Evolutionary conservation across 2,797 vertebrate genomes (phyloP), one percentile per base, ranked within the genome.

Genomic region (Simalia tracyae): DNA sequence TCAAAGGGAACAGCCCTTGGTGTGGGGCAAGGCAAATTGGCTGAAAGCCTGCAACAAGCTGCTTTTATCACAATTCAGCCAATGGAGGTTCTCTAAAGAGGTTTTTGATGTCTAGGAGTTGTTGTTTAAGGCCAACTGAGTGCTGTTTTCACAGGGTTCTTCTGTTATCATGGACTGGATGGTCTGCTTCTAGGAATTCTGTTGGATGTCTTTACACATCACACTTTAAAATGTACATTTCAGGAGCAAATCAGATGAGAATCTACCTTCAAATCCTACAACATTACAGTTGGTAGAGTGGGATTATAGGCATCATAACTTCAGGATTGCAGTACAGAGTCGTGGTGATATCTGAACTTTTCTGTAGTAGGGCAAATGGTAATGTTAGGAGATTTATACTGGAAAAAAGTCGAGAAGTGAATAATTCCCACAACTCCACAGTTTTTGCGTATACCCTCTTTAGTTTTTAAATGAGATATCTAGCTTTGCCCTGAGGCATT

Each of bases 1-100:
- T 93, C 89, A 92, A 91, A 90, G n/a, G 50, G n/a, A 91, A 22
- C 0, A 85, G 1, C 46, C 81, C 88, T 87, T 92, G 87, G 19
- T 24, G 46, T 63, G 24, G 3, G 24, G 92, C 88, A 89, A 56
- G 88, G 72, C 4, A 5, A 2, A 81, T 92, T 92, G 14, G 24
- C 12, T 6, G 0, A 89, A 19, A 90, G n/a, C 56, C 89, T 56
- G 22, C 84, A 87, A 90, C 61, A 85, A 57, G 17, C 66, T 19
- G 46, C 57, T 90, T 87, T 90, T 63, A 61, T 81, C 60, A 46
- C 46, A 63, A 6, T 86, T 57, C 12, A 76, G 66, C 14, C 19
- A 11, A 87, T 31, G 19, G 36, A 61, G 10, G 4, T 76, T 89
- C 72, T 76, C 64, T 54, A 28, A 31, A 56, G 46, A 28, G 19